These are phyloP conservation scores for Zingel zingel DNA, from an alignment of 2,113 vertebrate species.

Conservation along the genomic window DNA sequence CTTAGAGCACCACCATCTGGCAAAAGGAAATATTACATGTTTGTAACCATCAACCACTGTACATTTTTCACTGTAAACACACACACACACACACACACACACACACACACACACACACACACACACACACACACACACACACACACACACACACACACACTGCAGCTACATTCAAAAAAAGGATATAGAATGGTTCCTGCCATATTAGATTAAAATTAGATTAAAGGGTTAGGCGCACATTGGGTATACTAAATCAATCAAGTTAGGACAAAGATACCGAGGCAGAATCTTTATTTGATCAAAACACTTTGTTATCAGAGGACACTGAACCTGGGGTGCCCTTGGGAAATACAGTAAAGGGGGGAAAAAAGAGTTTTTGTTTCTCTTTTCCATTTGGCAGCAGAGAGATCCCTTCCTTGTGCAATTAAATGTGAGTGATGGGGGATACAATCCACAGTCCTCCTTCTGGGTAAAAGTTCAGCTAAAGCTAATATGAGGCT, in stretches of 20 bases:
- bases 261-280: neutral
- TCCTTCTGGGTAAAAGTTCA: neutral
- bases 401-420: neutral
- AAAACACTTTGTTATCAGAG: neutral
- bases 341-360: neutral
- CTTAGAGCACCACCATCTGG: conserved; percentile 78
- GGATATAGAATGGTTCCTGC: neutral
- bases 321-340: neutral
- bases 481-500: neutral
- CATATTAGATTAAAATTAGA: neutral
- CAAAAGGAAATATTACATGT: conserved; percentile 62
- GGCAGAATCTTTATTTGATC: neutral
- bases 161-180: no score
- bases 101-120: neutral
- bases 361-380: no score
- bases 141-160: no score
- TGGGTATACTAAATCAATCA: neutral
- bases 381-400: neutral
- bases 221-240: neutral
- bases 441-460: neutral
- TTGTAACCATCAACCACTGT: neutral
- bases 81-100: neutral
- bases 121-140: neutral
- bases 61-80: neutral
- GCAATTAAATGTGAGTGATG: neutral